Base-by-base conservation (phyloP, 2,113 vertebrate species). In the Mastomys coucha region DNA sequence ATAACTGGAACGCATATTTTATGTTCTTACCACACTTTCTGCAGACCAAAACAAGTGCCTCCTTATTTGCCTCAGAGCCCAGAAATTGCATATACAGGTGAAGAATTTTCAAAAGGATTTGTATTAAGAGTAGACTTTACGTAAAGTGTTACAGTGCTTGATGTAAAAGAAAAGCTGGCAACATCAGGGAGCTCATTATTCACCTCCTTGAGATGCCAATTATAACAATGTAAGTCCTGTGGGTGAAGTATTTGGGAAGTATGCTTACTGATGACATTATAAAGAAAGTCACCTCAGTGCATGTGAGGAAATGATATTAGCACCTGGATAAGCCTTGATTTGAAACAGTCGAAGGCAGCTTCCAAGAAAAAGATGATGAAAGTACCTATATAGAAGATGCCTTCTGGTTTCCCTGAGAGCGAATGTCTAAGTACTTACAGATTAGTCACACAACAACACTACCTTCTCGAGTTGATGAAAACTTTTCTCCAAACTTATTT, bases 301-400 rank as follows among this genome's bases (percentile, higher is more conserved):
- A 86, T 72, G 33, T 95, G 67, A 97, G 76, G 31, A 91, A 95
- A 92, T 91, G 14, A 58, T 95, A 94, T 75, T 75, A 96, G 72
- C 51, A 96, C 39, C 26, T 95, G 81, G 89, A 26, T 75, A 88
- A 95, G 67, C 84, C 91, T 67, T 95, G 39, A 89, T 73, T 51
- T 96, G 42, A 88, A 92, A 89, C 7, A 92, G 67, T 93, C 4
- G 69, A 89, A 86, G 63, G 42, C 53, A 82, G 81, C 5, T 94
- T 91, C 77, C 85, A 91, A 85, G 87, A 94, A 88, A 96, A 93
- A 22, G 86, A 90, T 63, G 89, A 91, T 95, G 94, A 84, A 89
- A 65, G 12, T 90, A 88, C 26, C 90, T 56, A 95, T 94, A 80
- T 4, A 84, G 63, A 93, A 90, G 33, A 80, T 81, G 8, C 91